Evolutionary conservation across 1,140 invertebrate genomes (phyloP).

Genomic region (Wiebesia pumilae): DNA sequence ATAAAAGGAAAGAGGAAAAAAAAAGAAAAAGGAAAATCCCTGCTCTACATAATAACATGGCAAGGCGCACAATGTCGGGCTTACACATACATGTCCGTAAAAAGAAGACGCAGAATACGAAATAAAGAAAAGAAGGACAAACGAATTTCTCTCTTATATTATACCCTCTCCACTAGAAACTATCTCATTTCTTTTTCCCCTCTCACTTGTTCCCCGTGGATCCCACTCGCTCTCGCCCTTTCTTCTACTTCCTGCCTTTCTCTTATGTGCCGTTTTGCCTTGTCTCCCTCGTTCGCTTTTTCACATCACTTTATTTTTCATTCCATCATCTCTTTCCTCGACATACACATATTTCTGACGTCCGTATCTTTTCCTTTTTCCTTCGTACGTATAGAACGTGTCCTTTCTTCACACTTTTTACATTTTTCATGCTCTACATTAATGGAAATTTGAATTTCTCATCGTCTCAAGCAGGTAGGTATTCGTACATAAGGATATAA

Average conservation of each 20-base stretch:
- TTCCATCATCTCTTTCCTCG: conserved; percentile 64
- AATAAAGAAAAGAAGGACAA: conserved; percentile 34
- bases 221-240: background rate
- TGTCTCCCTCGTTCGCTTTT: conserved; percentile 19
- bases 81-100: background rate
- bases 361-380: conserved; percentile 19
- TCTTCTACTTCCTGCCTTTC: background rate
- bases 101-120: background rate
- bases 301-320: conserved; percentile 57
- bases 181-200: conserved; percentile 49
- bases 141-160: conserved; percentile 46
- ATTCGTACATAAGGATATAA: background rate
- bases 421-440: conserved; percentile 1
- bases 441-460: conserved; percentile 30
- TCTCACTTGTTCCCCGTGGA: background rate
- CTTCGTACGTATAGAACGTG: background rate
- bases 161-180: conserved; percentile 38
- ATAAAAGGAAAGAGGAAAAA: too few relatives aligned
- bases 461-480: background rate
- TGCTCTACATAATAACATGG: conserved; percentile 20
- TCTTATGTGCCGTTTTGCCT: conserved; percentile 36
- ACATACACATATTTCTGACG: conserved; percentile 53
- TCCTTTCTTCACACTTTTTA: background rate
- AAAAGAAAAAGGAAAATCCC: conserved; percentile 1
- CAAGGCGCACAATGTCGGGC: background rate